Evolutionary conservation across 2,888 invertebrate species (phyloP).

Genomic region (Apamea monoglypha): DNA sequence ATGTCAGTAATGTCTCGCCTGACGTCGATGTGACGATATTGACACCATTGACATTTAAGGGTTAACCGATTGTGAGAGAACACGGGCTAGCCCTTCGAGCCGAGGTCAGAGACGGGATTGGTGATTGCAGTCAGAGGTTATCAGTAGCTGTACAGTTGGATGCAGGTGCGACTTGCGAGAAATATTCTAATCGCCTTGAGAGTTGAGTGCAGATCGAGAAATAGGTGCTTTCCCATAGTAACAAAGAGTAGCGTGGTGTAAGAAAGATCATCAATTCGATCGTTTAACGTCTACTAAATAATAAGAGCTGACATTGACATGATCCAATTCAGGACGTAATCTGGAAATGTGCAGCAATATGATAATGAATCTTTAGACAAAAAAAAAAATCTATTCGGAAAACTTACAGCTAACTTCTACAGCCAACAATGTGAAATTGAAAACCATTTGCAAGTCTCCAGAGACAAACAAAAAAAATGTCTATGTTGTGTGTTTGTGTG

Average conservation of each 20-base stretch:
- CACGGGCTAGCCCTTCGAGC: conserved; percentile 21
- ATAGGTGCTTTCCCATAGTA: not conserved
- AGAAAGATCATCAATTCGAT: not conserved
- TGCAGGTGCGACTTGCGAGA: conserved; percentile 9
- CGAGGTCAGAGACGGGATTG: conserved; percentile 51
- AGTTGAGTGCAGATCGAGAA: not conserved
- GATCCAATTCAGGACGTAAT: not conserved
- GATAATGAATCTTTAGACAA: too few relatives aligned
- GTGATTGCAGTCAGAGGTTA: conserved; percentile 50
- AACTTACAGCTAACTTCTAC: too few relatives aligned
- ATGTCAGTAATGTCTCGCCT: conserved; percentile 47
- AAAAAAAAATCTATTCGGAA: too few relatives aligned
- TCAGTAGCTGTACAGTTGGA: conserved; percentile 50
- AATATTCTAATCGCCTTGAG: conserved; percentile 29
- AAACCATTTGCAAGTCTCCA: too few relatives aligned
- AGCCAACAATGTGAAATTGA: too few relatives aligned
- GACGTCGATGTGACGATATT: conserved; percentile 40
- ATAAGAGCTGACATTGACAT: not conserved
- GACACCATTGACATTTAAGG: conserved; percentile 52
- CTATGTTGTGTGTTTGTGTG: too few relatives aligned
- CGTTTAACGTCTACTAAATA: not conserved
- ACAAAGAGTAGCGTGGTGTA: not conserved
- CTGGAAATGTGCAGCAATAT: too few relatives aligned
- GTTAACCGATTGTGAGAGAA: conserved; percentile 38
- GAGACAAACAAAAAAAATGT: too few relatives aligned